Conservation (phyloP, 2,888 invertebrate genomes). For the Hyles lineata region DNA sequence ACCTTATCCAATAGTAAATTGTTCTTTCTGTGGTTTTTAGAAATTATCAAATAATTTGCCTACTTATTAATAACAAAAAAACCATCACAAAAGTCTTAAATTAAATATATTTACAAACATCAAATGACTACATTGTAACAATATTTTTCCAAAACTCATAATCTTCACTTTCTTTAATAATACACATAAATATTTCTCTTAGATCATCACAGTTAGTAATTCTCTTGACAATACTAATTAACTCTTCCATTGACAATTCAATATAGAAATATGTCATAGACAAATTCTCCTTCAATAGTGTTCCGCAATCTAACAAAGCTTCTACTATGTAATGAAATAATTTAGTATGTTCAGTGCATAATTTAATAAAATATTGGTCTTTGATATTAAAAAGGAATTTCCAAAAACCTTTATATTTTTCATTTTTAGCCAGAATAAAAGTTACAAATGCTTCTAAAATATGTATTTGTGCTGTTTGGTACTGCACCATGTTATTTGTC, state of each 20-base stretch:
- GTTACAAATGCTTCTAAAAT: conserved; percentile 53
- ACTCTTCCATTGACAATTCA: conserved; percentile 80
- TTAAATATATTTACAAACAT: conserved; percentile 21
- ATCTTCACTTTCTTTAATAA: conserved; percentile 71
- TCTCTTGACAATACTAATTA: conserved; percentile 69
- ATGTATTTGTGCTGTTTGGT: conserved; percentile 45
- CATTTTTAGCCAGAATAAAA: conserved; percentile 55
- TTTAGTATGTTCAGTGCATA: conserved; percentile 63
- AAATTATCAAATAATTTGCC: no score
- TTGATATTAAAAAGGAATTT: conserved; percentile 59
- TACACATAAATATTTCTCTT: conserved; percentile 70
- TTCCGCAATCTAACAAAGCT: conserved; percentile 73
- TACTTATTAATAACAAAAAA: not conserved
- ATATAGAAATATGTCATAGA: conserved; percentile 73
- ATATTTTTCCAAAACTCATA: conserved; percentile 72
- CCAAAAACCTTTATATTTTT: conserved; percentile 65
- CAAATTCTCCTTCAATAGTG: conserved; percentile 65
- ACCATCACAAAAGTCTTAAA: conserved; percentile 32
- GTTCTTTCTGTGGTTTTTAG: no score
- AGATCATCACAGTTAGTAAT: conserved; percentile 70
- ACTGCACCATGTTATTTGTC: conserved; percentile 54
- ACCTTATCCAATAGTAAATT: no score
- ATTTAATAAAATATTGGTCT: conserved; percentile 55
- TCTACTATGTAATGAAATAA: conserved; percentile 61
- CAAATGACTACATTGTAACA: conserved; percentile 42